Evolutionary conservation across 2,797 vertebrate genomes (phyloP), one percentile per base, ranked within the genome.

Genomic region (Remorina albescens): DNA sequence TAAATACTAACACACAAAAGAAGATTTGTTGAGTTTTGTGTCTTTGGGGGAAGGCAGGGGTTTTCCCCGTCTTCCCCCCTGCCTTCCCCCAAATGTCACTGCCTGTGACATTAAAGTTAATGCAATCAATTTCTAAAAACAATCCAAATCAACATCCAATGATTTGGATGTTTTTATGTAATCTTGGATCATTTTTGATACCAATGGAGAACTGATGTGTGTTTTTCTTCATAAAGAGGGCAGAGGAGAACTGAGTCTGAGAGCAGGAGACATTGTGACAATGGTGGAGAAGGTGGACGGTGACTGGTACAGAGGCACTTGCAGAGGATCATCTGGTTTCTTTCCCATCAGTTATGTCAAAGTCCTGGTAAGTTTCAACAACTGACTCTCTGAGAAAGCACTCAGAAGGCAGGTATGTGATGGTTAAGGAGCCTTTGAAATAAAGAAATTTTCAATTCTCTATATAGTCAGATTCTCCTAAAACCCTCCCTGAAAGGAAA

Each of bases 291-390:
- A 95, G 86, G 86, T 99, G 59, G 96, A 98, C 92, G 41, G 62
- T 0, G 94, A 98, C 51, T 99, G 98, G 98, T 99, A 96, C 91
- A 91, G 83, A 84, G 98, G 98, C 42, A 96, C 93, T 71, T 96
- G 94, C 73, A 91, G 92, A 82, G 96, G 95, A 74, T 87, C 83
- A 51, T 92, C 93, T 16, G 98, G 98, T 9, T 94, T 96, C 80
- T 99, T 99, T 91, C 98, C 98, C 28, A 82, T 95, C 81, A 97
- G 57, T 90, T 95, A 95, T 23, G 95, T 96, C 81, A 94, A 94
- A 95, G 88, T 95, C 3, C 66, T 94, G 89, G 95, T 95, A 67
- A 86, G 90, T 80, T 60, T 50, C 9, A 58, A 7, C 21, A 13
- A 19, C 0, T 64, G 1, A 34, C 18, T 56, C 28, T 39, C 12